These are phyloP conservation scores for Muntiacus muntjak DNA, from an alignment of 2,113 vertebrate species.

Conservation along the genomic window DNA sequence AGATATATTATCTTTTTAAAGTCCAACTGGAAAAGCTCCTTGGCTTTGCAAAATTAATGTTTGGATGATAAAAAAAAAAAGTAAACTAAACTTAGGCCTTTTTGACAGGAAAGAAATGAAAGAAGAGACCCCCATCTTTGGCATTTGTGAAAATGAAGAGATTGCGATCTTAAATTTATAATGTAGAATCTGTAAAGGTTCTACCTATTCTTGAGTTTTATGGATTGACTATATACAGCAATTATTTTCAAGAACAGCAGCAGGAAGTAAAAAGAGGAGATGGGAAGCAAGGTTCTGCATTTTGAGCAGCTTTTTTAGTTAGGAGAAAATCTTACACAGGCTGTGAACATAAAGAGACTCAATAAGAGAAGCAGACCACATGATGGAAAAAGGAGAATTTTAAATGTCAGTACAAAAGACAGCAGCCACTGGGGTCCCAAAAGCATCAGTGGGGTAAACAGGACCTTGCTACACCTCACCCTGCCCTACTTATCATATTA, in stretches of 20 bases:
- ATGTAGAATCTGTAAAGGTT: constrained; percentile 36
- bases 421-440: background rate
- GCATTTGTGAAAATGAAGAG: constrained; percentile 49
- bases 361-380: background rate
- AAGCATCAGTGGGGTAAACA: background rate
- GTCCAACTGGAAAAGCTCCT: constrained; percentile 22
- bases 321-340: background rate
- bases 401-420: constrained; percentile 56
- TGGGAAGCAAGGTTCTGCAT: constrained; percentile 27
- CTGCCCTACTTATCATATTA: background rate
- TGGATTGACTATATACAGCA: constrained; percentile 19
- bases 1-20: constrained; percentile 20
- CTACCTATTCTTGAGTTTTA: background rate
- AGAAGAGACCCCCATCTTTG: background rate
- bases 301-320: constrained; percentile 14
- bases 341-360: background rate
- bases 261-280: constrained; percentile 33
- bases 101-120: constrained; percentile 41
- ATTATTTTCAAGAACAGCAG: constrained; percentile 50
- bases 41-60: constrained; percentile 64
- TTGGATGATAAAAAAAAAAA: constrained; percentile 42
- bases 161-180: constrained; percentile 59
- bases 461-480: background rate
- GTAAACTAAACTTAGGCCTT: background rate
- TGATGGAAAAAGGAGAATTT: background rate